Conservation (phyloP, 2,797 vertebrate genomes). For the Urophycis tenuis region DNA sequence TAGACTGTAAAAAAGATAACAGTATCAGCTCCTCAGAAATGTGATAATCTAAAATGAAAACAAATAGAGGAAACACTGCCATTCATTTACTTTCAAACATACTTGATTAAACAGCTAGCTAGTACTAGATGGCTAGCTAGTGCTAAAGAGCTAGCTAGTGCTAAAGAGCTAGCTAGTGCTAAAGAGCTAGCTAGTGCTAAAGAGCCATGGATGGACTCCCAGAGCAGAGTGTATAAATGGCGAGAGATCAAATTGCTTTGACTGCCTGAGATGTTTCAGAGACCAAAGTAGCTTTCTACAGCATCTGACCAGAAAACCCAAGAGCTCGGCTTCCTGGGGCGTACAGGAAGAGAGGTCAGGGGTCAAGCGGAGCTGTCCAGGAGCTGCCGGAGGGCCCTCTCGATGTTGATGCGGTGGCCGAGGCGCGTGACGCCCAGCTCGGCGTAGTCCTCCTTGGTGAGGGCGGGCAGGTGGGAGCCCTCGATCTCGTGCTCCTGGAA, state of each 20-base stretch:
- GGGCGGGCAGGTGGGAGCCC: slow-evolving; percentile 91
- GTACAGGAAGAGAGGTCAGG: slow-evolving; percentile 18
- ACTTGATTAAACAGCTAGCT: neutral
- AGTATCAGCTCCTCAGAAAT: neutral
- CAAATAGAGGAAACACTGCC: neutral
- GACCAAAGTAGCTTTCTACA: slow-evolving; percentile 33
- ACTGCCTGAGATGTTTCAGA: slow-evolving; percentile 39
- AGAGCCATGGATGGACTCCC: neutral
- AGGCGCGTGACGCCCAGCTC: slow-evolving; percentile 96
- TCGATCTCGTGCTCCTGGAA: slow-evolving; percentile 98
- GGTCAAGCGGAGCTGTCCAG: slow-evolving; percentile 79
- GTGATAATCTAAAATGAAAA: neutral
- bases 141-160: neutral
- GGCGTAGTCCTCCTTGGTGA: slow-evolving; percentile 97
- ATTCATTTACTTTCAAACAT: neutral
- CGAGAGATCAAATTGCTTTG: slow-evolving; percentile 37
- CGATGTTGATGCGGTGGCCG: slow-evolving; percentile 97
- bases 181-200: neutral
- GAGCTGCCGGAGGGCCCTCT: slow-evolving; percentile 91
- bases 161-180: neutral
- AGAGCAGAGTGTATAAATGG: slow-evolving; percentile 20
- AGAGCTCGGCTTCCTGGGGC: slow-evolving; percentile 49
- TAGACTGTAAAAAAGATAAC: neutral
- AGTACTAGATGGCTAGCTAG: neutral
- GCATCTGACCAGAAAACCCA: slow-evolving; percentile 33